These are phyloP conservation scores for Amiota communis DNA, from an alignment of 2,888 invertebrate genomes.

Conservation along the genomic window DNA sequence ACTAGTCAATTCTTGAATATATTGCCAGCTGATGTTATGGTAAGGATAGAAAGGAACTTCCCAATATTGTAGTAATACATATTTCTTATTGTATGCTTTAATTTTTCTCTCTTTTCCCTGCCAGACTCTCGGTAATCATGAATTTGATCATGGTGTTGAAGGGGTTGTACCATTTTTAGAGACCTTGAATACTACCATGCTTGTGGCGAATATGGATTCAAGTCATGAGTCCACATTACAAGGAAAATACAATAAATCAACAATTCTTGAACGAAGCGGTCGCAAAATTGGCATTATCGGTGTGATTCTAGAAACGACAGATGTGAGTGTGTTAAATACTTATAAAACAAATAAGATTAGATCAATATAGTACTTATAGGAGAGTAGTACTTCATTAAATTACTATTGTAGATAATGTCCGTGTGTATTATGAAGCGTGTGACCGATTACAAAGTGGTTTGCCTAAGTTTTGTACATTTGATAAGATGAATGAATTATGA, in stretches of 20 bases:
- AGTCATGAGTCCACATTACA: constrained; percentile 79
- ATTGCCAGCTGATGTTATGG: constrained; percentile 84
- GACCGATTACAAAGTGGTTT: too few relatives aligned
- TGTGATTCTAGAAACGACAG: constrained; percentile 80
- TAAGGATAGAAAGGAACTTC: constrained; percentile 62
- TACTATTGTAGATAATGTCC: neutral
- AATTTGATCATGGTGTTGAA: constrained; percentile 84
- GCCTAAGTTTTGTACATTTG: too few relatives aligned
- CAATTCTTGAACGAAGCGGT: constrained; percentile 77
- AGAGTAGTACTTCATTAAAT: too few relatives aligned
- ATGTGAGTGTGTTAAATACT: constrained; percentile 73
- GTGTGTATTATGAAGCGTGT: too few relatives aligned
- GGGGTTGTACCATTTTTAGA: constrained; percentile 83
- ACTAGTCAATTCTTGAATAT: constrained; percentile 84
- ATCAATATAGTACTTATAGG: neutral
- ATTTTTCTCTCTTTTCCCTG: constrained; percentile 26
- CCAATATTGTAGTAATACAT: too few relatives aligned
- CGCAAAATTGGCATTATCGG: constrained; percentile 86
- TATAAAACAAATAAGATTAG: neutral
- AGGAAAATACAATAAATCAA: constrained; percentile 78
- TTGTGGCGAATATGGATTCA: constrained; percentile 85
- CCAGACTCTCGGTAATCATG: constrained; percentile 89
- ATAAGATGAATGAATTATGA: too few relatives aligned
- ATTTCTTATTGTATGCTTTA: too few relatives aligned
- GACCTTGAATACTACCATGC: constrained; percentile 77